Conservation (phyloP, 2,797 vertebrate genomes). For the Nannoperca australis region DNA sequence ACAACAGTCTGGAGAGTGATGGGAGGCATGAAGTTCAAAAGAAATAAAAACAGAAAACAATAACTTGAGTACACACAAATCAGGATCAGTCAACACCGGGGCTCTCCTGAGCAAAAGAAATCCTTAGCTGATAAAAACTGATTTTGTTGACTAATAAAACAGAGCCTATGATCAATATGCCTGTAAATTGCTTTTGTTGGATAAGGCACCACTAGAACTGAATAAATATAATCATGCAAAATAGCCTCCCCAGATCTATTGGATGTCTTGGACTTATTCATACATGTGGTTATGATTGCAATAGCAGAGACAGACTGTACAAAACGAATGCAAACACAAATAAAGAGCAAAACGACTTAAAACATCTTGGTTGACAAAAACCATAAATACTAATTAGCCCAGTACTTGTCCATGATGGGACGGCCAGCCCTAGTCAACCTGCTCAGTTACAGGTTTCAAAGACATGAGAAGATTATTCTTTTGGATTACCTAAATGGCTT, state of each 20-base stretch:
- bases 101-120: slow-evolving; percentile 50
- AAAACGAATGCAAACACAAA: slow-evolving; percentile 35
- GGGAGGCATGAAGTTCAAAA: slow-evolving; percentile 48
- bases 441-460: slow-evolving; percentile 78
- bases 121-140: slow-evolving; percentile 60
- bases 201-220: slow-evolving; percentile 50
- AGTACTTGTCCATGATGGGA: slow-evolving; percentile 71
- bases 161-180: slow-evolving; percentile 69
- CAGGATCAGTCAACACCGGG: slow-evolving; percentile 59
- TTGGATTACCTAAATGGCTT: slow-evolving; percentile 91
- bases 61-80: slow-evolving; percentile 65
- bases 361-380: slow-evolving; percentile 64
- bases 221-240: slow-evolving; percentile 75
- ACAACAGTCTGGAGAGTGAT: slow-evolving; percentile 58
- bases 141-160: slow-evolving; percentile 76
- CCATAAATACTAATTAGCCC: slow-evolving; percentile 75
- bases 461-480: slow-evolving; percentile 86
- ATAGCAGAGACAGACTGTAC: slow-evolving; percentile 10
- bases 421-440: slow-evolving; percentile 58
- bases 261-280: slow-evolving; percentile 52
- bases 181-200: slow-evolving; percentile 72
- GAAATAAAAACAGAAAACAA: slow-evolving; percentile 70
- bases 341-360: slow-evolving; percentile 47
- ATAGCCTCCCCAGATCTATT: slow-evolving; percentile 48
- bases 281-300: slow-evolving; percentile 42